A percentile compares a stretch with the other conserved stretches of the same genome.
Evolutionary conservation across 37 sponge, comb jelly and placozoan genomes (phyloP).

Genomic region (Haliclona indistincta): DNA sequence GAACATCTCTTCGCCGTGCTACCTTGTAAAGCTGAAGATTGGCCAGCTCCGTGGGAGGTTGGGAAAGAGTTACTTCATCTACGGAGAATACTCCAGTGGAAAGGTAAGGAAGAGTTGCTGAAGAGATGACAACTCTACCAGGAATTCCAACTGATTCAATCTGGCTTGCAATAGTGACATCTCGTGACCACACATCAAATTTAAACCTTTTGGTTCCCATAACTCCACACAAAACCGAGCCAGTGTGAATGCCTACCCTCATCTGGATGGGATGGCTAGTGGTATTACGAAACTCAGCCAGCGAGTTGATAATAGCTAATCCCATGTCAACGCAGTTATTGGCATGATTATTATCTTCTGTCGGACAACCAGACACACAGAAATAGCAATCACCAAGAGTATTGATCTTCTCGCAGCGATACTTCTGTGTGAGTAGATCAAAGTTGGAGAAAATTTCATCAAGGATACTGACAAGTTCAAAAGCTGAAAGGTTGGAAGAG

Average conservation of each 20-base stretch:
- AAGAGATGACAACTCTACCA: constrained; percentile 67
- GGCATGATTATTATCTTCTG: constrained; percentile 73
- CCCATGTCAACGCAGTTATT: constrained; percentile 90
- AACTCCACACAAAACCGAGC: constrained; percentile 90
- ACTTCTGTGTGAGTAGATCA: constrained; percentile 75
- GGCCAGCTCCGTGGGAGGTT: constrained; percentile 12
- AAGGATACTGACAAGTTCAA: constrained; percentile 81
- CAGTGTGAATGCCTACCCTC: constrained; percentile 93
- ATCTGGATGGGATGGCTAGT: constrained; percentile 67
- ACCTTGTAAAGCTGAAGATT: constrained; percentile 31
- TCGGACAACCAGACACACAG: constrained; percentile 94
- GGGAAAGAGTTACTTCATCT: neutral
- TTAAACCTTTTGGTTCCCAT: constrained; percentile 87
- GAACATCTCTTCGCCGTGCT: neutral
- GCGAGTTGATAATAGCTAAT: constrained; percentile 77
- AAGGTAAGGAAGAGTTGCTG: constrained; percentile 32
- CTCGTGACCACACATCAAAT: constrained; percentile 96
- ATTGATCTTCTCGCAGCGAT: constrained; percentile 86
- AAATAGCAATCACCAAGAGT: constrained; percentile 95
- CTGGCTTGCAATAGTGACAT: constrained; percentile 83
- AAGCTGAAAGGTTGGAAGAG: constrained; percentile 76
- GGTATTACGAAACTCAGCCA: constrained; percentile 40
- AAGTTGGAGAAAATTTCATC: constrained; percentile 88
- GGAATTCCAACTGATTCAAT: constrained; percentile 77
- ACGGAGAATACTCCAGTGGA: constrained; percentile 12